These are phyloP conservation scores for Lepidurus apus DNA, from an alignment of 1,140 invertebrate genomes.

Conservation along the genomic window DNA sequence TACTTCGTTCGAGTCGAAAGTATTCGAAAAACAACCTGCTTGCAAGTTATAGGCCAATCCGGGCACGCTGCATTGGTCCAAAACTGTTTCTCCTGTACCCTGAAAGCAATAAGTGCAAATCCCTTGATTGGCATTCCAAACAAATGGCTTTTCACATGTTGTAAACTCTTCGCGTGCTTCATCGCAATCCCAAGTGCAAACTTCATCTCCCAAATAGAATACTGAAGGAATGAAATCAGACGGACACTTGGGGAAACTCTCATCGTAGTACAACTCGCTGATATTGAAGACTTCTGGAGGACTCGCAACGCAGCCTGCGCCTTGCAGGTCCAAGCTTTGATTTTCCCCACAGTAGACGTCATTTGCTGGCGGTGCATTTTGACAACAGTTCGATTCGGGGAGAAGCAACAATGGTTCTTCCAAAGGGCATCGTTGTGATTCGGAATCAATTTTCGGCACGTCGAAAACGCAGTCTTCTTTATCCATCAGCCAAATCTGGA, in stretches of 20 bases:
- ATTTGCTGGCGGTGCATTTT: neutral
- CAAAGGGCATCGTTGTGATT: neutral
- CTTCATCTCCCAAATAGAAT: neutral
- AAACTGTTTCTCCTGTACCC: neutral
- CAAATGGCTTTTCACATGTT: neutral
- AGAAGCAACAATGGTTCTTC: neutral
- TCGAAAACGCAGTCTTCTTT: conserved; percentile 10
- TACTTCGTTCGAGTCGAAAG: conserved; percentile 15
- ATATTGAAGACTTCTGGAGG: neutral
- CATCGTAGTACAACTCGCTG: neutral
- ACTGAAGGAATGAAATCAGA: neutral
- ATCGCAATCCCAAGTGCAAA: neutral
- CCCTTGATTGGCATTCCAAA: neutral
- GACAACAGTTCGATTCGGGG: neutral
- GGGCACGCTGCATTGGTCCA: conserved; percentile 1
- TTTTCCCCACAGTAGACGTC: neutral
- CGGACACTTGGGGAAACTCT: neutral
- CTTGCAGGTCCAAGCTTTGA: neutral
- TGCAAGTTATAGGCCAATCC: neutral
- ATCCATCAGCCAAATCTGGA: neutral
- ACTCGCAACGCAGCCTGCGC: neutral
- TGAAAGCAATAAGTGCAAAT: neutral
- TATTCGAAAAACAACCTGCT: neutral
- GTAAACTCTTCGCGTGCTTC: neutral
- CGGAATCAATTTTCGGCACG: neutral